These are phyloP conservation scores for Episyrphus balteatus DNA, from an alignment of 1,140 invertebrate genomes.

Conservation along the genomic window DNA sequence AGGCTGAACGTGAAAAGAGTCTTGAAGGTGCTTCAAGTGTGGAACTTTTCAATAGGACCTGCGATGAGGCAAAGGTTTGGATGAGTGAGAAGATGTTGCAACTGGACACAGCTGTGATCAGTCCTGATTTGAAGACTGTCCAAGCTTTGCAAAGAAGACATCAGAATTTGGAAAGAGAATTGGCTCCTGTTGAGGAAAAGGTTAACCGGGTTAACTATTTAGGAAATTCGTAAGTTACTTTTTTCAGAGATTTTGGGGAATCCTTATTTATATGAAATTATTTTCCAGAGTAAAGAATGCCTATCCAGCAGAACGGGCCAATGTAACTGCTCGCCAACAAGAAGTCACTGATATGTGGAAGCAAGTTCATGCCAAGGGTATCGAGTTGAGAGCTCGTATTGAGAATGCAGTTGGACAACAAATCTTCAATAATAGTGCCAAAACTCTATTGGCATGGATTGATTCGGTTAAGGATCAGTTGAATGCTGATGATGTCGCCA, in stretches of 20 bases:
- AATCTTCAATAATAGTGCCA: slow-evolving; percentile 79
- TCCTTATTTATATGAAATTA: background rate
- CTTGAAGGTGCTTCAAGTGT: slow-evolving; percentile 87
- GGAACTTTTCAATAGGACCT: slow-evolving; percentile 86
- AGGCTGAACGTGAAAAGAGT: slow-evolving; percentile 81
- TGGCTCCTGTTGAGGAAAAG: slow-evolving; percentile 83
- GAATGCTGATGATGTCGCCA: slow-evolving; percentile 68
- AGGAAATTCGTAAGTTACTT: slow-evolving; percentile 54
- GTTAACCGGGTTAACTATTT: slow-evolving; percentile 69
- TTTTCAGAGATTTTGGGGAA: background rate
- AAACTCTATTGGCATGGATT: slow-evolving; percentile 69
- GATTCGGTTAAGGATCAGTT: slow-evolving; percentile 65
- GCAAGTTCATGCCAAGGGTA: slow-evolving; percentile 72
- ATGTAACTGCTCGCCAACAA: slow-evolving; percentile 72
- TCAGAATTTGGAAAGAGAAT: slow-evolving; percentile 79
- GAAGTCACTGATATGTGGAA: slow-evolving; percentile 84
- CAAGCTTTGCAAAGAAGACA: slow-evolving; percentile 81
- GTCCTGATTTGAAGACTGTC: slow-evolving; percentile 79
- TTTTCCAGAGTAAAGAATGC: slow-evolving; percentile 66
- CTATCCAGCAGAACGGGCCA: slow-evolving; percentile 79
- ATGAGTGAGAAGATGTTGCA: slow-evolving; percentile 87
- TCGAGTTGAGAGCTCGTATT: slow-evolving; percentile 63
- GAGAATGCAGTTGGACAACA: slow-evolving; percentile 90
- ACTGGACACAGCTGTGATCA: slow-evolving; percentile 64
- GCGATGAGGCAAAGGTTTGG: slow-evolving; percentile 87